Conservation (phyloP, 2,113 vertebrate species). For the Mohoua ochrocephala region DNA sequence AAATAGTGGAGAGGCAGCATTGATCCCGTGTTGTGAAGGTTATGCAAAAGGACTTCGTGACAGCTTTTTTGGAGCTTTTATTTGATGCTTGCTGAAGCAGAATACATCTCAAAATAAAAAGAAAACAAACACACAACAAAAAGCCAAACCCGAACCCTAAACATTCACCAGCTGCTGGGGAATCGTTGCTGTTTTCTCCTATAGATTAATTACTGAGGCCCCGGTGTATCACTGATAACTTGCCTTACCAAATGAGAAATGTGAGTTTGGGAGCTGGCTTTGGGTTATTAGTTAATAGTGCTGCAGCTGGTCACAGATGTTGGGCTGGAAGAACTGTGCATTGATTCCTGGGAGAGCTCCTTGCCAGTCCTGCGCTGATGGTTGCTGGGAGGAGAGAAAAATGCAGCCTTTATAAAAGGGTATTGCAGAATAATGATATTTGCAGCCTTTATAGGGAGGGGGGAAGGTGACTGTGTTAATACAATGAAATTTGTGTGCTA, state of each 20-base stretch:
- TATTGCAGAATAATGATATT: not conserved
- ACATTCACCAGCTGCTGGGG: constrained; percentile 6
- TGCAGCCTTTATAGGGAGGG: not conserved
- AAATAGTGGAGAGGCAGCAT: not conserved
- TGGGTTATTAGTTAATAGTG: constrained; percentile 4
- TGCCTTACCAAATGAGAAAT: constrained; percentile 57
- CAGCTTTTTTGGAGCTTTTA: not conserved
- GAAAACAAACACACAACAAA: not conserved
- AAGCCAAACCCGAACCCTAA: not conserved
- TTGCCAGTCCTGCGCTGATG: not conserved
- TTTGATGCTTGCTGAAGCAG: not conserved
- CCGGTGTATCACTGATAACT: constrained; percentile 17
- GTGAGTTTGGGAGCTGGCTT: constrained; percentile 21
- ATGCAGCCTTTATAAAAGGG: not conserved
- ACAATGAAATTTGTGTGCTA: not conserved
- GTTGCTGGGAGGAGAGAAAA: not conserved
- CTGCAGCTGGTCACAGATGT: constrained; percentile 55
- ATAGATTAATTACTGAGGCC: constrained; percentile 5
- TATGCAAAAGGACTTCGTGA: not conserved
- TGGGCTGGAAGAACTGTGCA: constrained; percentile 3
- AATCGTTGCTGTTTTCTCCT: not conserved
- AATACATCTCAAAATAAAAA: not conserved
- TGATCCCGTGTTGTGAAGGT: not conserved
- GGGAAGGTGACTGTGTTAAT: not conserved
- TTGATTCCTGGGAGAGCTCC: constrained; percentile 21